Percentiles rank a stretch among this genome's conserved stretches.
Evolutionary conservation across 2,797 vertebrate genomes (phyloP).

Genomic region (Sebastes iracundus): DNA sequence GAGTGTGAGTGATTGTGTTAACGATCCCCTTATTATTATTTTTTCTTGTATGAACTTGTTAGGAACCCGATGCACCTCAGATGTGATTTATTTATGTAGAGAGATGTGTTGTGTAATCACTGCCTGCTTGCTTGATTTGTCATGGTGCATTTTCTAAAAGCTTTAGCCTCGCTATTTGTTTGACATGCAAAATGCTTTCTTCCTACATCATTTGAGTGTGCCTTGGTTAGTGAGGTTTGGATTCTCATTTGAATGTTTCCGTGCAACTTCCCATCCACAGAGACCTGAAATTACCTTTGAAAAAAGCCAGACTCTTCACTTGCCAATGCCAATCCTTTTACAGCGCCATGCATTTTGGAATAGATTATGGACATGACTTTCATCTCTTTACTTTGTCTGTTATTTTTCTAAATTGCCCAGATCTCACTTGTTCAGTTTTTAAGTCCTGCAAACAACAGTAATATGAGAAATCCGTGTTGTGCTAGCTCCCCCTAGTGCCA

Average conservation of each 20-base stretch:
- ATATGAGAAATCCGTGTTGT: not conserved
- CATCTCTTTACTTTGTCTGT: not conserved
- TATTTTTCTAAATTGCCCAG: not conserved
- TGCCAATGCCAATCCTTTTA: not conserved
- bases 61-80: slow-evolving; percentile 16
- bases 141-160: slow-evolving; percentile 20
- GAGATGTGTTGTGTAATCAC: slow-evolving; percentile 55
- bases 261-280: slow-evolving; percentile 7
- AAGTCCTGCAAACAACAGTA: not conserved
- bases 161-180: slow-evolving; percentile 60
- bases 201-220: slow-evolving; percentile 19
- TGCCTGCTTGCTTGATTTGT: not conserved
- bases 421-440: not conserved
- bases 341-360: not conserved
- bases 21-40: not conserved
- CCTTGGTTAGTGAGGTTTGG: slow-evolving; percentile 41
- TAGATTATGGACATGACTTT: not conserved
- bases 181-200: slow-evolving; percentile 68
- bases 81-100: slow-evolving; percentile 40
- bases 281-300: not conserved
- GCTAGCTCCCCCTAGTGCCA: slow-evolving; percentile 45
- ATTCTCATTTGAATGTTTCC: slow-evolving; percentile 74
- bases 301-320: not conserved
- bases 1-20: not conserved
- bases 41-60: slow-evolving; percentile 21